Evolutionary conservation across 2,888 invertebrate species (phyloP).

Genomic region (Litoditis marina): DNA sequence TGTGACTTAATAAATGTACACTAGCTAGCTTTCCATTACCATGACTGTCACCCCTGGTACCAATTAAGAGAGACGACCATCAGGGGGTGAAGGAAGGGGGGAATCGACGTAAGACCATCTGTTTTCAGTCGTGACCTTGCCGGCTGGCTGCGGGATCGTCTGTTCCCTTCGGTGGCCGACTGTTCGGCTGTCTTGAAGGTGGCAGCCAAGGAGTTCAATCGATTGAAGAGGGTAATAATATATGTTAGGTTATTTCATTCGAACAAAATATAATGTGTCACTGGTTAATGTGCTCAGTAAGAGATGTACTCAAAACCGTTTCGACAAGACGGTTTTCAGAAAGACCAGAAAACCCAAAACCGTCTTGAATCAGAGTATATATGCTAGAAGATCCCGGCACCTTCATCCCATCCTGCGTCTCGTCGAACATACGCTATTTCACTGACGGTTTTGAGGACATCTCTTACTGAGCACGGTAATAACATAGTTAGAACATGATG

Average conservation of each 20-base stretch:
- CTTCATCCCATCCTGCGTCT: background rate
- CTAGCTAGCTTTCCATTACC: no score
- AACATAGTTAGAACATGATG: background rate
- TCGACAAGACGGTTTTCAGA: background rate
- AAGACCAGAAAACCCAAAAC: background rate
- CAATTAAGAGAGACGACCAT: no score
- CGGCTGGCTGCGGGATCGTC: slow-evolving; percentile 42
- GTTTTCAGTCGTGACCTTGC: slow-evolving; percentile 35
- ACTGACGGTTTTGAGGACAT: no score
- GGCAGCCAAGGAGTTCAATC: slow-evolving; percentile 38
- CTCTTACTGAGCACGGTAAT: no score
- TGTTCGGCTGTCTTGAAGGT: slow-evolving; percentile 39
- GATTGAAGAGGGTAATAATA: slow-evolving; percentile 32
- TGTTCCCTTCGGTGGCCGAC: slow-evolving; percentile 40
- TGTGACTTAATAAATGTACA: no score
- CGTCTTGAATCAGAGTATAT: background rate
- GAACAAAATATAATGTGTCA: no score
- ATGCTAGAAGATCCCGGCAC: background rate
- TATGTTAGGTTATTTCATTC: no score
- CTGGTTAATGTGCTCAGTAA: no score
- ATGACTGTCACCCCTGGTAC: no score
- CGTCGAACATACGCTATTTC: no score
- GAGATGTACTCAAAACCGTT: background rate
- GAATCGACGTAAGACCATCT: background rate
- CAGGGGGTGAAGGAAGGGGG: no score